Base-by-base conservation (phyloP, 2,113 vertebrate species). In the Poecilia latipinna region DNA sequence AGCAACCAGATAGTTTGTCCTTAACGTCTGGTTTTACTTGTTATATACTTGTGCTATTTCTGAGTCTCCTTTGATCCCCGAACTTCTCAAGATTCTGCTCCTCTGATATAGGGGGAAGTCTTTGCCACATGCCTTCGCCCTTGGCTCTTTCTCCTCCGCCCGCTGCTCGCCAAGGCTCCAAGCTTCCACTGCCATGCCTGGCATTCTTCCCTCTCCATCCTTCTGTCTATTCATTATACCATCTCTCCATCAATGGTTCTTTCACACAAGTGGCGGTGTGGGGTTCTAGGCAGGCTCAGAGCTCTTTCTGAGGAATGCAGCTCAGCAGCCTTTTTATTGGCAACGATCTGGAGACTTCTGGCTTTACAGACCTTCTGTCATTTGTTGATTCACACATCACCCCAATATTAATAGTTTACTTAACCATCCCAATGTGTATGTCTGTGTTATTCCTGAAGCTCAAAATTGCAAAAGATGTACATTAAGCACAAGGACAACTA, bases 201-300 rank as follows among this genome's bases (percentile, higher is more conserved):
- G 84, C 89, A 91, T 84, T 82, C 86, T 69, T 79, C 63, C 84
- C 67, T 61, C 80, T 83, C 73, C 82, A 67, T 84, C 87, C 63
- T 86, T 91, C 88, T 91, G 90, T 91, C 84, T 86, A 91, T 92
- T 93, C 91, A 93, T 92, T n/a, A 72, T 28, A 44, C 78, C 90
- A 77, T 84, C 62, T 65, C 76, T 84, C 83, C 85, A 86, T 94
- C 92, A 94, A 94, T 94, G 90, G 89, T 33, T 79, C 92, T 94
- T 93, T 94, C 90, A 94, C 78, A 78, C 75, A 73, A 76, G 71
- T 82, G 75, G 76, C 78, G 77, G 81, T 72, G 87, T 80, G 80
- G 80, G 74, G 83, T 75, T 68, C 32, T 73, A 83, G 85, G 28
- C 31, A n/a, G 69, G 75, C 70, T 84, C 11, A 22, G 61, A 44